These are phyloP conservation scores for Pyrrhura leucotis DNA, from an alignment of 2,797 vertebrate genomes.

Conservation along the genomic window DNA sequence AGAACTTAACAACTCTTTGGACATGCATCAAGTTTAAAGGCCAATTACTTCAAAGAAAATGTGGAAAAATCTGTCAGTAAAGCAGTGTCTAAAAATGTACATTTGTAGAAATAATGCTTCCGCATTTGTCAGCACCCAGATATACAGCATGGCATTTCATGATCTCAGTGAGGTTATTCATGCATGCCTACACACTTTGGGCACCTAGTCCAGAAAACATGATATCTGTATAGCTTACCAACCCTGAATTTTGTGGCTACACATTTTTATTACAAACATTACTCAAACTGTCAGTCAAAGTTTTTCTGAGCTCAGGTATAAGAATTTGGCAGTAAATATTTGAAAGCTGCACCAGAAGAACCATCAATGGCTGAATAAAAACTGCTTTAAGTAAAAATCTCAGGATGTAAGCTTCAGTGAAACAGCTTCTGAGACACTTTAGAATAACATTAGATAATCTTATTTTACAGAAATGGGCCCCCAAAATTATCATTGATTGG, in stretches of 20 bases:
- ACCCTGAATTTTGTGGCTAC: not conserved
- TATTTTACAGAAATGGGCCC: not conserved
- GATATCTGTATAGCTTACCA: not conserved
- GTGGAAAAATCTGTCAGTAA: not conserved
- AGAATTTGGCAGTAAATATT: not conserved
- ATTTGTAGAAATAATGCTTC: not conserved
- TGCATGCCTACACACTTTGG: no score
- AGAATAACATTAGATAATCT: not conserved
- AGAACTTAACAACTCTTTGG: not conserved
- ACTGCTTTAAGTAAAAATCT: not conserved
- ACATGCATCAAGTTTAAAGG: not conserved
- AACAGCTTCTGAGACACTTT: not conserved
- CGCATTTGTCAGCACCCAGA: not conserved
- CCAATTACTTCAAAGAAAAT: not conserved
- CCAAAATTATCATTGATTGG: not conserved
- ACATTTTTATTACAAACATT: not conserved
- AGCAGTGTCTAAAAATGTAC: not conserved
- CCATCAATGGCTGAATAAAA: not conserved
- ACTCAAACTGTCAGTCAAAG: not conserved
- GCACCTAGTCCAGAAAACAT: not conserved
- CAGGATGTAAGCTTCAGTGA: not conserved
- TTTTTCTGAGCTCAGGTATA: not conserved
- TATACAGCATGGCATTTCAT: not conserved
- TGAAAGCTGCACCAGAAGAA: not conserved
- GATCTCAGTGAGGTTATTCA: not conserved